Evolutionary conservation across 2,113 vertebrate genomes (phyloP), one percentile per base, ranked within the genome.

Genomic region (Anoura caudifer): DNA sequence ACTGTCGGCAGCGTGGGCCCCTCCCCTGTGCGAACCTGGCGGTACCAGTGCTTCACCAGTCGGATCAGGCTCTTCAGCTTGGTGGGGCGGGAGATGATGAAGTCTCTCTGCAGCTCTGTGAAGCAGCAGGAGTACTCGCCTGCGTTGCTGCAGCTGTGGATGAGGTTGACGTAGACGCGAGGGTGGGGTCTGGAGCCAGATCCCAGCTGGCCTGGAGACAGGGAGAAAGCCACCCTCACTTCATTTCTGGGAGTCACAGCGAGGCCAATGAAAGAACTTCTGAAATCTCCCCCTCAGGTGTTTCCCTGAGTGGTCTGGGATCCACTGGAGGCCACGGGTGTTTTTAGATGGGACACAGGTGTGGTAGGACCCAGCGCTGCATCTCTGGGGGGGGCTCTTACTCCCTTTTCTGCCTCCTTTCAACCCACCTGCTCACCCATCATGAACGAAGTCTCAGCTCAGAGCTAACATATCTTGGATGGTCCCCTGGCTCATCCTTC

Each of bases 21-120:
- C 45, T 2, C 45, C 45, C 45, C 10, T 0, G 43, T 6, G 26
- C 33, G 0, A 8, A 97, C 97, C 97, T 95, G 43, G 7, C 3
- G 96, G 90, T 98, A 98, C 97, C 97, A 97, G 77, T 85, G 28
- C 61, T 98, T 98, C 75, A 97, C 97, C 94, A 98, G 79, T 0
- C 97, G 95, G 94, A 97, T 97, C 28, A 97, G 96, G 10, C 63
- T 97, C 91, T 98, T 98, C 38, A 98, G 81, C 72, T 97, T 98
- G 95, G 97, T 91, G 43, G 97, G 96, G 2, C 87, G 92, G 1
- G 13, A 33, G 5, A 20, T 0, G 22, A 98, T 20, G 80, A 98
- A 97, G 24, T 98, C 52, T 3, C 69, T 67, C 86, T 98, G 98
- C n/a, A 97, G 87, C 65, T 98, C 98, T 0, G 97, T 98, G 97